Evolutionary conservation across 1,140 invertebrate genomes (phyloP), one percentile per base, ranked within the genome.

Genomic region (Penaeus chinensis): DNA sequence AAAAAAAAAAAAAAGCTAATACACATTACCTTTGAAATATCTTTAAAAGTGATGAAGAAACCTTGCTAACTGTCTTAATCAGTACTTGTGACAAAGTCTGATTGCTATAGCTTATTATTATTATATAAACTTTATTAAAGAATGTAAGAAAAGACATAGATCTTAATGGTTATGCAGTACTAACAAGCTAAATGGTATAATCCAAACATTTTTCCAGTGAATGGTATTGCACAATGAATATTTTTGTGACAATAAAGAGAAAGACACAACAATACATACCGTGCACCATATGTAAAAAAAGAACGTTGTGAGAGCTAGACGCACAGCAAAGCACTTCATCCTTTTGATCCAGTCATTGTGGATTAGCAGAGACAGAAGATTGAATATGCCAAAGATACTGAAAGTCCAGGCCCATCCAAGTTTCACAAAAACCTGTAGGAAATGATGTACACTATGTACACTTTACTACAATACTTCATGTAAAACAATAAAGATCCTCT

Each of bases 261-360:
- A 71, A 47, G 69, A 82, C 32, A 24, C 18, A 42, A n/a, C 19
- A 32, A 19, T 37, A 74, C 62, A 79, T n/a, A 86, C 84, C 63
- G 24, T 32, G 61, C 84, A 86, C 84, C 84, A 86, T 24, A 86
- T 71, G 84, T 61, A 86, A 76, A 80, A 86, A 20, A 80, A 86
- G 61, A 86, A 86, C 2, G 84, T 86, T 66, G 84, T 86, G 20
- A 42, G 11, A 65, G 61, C 37, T 13, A 54, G n/a, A 8, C 84
- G 76, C 8, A 79, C 63, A 20, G 61, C 8, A 47, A 86, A 27
- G 13, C 63, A 65, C 22, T 60, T 86, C 19, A 86, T 63, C 65
- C 60, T 80, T 71, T 7, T 24, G 61, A n/a, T 61, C 77, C 60
- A 86, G 65, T 74, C 37, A 20, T 74, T 74, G n/a, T 74, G 69